A percentile compares a stretch with the other conserved stretches of the same genome.
phyloP scores from a whole-genome alignment of 2,113 vertebrate species.

The Xenopus borealis region DNA sequence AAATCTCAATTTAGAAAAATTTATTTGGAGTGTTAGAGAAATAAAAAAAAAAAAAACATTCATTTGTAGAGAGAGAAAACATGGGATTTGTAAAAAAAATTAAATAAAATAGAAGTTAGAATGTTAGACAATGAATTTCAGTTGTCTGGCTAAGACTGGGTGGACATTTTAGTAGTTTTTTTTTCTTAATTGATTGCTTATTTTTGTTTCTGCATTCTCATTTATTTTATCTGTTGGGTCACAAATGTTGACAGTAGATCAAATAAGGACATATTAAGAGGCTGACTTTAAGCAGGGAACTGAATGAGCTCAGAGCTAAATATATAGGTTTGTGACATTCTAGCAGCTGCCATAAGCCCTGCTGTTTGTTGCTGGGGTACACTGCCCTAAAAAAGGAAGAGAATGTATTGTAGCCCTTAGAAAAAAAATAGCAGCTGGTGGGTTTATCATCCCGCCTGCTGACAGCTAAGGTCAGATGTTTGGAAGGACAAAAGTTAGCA shows the following conservation, averaged over 20 bases:
- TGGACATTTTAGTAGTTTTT: no score
- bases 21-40: no score
- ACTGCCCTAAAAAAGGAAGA: slow-evolving; percentile 75
- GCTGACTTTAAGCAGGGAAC: slow-evolving; percentile 47
- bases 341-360: slow-evolving; percentile 59
- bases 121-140: no score
- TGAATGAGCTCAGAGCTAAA: slow-evolving; percentile 66
- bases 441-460: slow-evolving; percentile 74
- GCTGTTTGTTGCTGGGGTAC: slow-evolving; percentile 58
- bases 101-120: no score
- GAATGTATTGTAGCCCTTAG: slow-evolving; percentile 69
- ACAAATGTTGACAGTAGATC: slow-evolving; percentile 51
- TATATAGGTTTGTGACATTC: slow-evolving; percentile 63
- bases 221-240: not conserved
- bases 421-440: slow-evolving; percentile 64
- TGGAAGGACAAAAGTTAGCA: slow-evolving; percentile 55
- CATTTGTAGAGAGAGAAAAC: no score
- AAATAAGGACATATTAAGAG: slow-evolving; percentile 50
- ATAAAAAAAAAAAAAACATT: no score
- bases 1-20: no score
- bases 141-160: no score
- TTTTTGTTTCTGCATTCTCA: no score
- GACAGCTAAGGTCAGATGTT: slow-evolving; percentile 83
- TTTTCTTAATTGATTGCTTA: no score
- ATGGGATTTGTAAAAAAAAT: no score